phyloP scores from a whole-genome alignment of 1,140 invertebrate genomes.

The Drosophila gunungcola region DNA sequence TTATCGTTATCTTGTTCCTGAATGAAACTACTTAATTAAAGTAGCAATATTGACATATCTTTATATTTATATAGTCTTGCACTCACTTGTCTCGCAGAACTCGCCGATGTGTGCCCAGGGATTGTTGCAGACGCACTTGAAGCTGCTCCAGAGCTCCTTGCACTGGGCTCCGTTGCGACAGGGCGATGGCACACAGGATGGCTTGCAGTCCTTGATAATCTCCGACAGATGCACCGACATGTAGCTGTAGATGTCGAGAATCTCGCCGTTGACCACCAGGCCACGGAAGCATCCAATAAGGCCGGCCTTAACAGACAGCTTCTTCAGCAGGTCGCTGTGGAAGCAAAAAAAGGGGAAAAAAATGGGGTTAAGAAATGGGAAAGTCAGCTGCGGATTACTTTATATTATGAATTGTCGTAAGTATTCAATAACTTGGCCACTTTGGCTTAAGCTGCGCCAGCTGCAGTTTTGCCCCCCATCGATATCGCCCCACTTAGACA shows the following conservation, averaged over 20 bases:
- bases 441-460: conserved; percentile 33
- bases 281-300: conserved; percentile 97
- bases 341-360: not conserved
- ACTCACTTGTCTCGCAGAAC: conserved; percentile 95
- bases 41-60: too few species aligned
- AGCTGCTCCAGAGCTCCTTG: conserved; percentile 96
- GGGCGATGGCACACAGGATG: conserved; percentile 96
- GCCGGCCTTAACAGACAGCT: conserved; percentile 92
- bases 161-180: conserved; percentile 96
- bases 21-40: not conserved
- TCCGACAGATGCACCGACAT: conserved; percentile 96
- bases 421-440: conserved; percentile 72
- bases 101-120: conserved; percentile 95
- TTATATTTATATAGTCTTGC: too few species aligned
- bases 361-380: not conserved
- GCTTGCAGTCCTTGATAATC: conserved; percentile 96
- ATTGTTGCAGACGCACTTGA: conserved; percentile 95
- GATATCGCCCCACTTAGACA: conserved; percentile 15
- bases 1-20: not conserved
- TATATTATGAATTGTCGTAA: conserved; percentile 67
- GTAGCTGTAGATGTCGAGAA: conserved; percentile 95
- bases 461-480: conserved; percentile 8
- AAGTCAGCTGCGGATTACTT: conserved; percentile 44
- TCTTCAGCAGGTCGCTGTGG: conserved; percentile 91
- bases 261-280: conserved; percentile 95